These are phyloP conservation scores for Anguilla obscura DNA, from an alignment of 2,797 vertebrate species.

Conservation along the genomic window DNA sequence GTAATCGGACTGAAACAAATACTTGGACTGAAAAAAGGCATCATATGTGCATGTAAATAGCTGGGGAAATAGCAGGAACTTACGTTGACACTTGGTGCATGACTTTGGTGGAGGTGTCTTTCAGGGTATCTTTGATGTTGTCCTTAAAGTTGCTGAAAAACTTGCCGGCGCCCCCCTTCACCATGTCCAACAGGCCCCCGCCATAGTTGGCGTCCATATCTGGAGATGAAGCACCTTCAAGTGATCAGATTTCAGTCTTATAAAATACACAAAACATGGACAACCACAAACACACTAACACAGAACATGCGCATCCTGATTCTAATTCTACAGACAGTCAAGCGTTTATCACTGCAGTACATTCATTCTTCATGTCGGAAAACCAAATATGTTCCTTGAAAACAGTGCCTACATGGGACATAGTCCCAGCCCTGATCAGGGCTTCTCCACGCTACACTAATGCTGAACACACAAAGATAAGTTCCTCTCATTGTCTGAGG, in stretches of 20 bases:
- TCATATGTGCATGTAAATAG: no score
- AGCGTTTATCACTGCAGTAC: not conserved
- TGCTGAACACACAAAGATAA: not conserved
- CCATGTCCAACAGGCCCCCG: slow-evolving; percentile 94
- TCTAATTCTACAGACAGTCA: not conserved
- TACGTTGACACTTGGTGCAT: slow-evolving; percentile 98
- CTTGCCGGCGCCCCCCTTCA: slow-evolving; percentile 96
- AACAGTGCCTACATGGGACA: not conserved
- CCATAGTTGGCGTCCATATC: slow-evolving; percentile 93
- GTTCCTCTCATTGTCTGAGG: not conserved
- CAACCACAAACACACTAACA: slow-evolving; percentile 29
- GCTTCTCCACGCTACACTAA: not conserved
- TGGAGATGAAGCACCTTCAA: slow-evolving; percentile 75
- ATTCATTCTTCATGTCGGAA: not conserved
- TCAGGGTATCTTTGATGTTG: slow-evolving; percentile 97
- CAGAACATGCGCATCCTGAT: slow-evolving; percentile 18
- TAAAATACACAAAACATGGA: slow-evolving; percentile 34
- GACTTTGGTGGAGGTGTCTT: slow-evolving; percentile 97
- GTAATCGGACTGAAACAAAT: not conserved
- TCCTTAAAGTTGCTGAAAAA: slow-evolving; percentile 99
- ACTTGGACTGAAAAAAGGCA: not conserved
- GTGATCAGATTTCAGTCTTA: slow-evolving; percentile 47
- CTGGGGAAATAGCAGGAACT: slow-evolving; percentile 38
- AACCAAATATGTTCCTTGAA: not conserved
- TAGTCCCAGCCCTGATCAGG: not conserved